A percentile compares a stretch with the other conserved stretches of the same genome.
Conservation (phyloP, 2,888 invertebrate species). For the Phlogophora meticulosa region DNA sequence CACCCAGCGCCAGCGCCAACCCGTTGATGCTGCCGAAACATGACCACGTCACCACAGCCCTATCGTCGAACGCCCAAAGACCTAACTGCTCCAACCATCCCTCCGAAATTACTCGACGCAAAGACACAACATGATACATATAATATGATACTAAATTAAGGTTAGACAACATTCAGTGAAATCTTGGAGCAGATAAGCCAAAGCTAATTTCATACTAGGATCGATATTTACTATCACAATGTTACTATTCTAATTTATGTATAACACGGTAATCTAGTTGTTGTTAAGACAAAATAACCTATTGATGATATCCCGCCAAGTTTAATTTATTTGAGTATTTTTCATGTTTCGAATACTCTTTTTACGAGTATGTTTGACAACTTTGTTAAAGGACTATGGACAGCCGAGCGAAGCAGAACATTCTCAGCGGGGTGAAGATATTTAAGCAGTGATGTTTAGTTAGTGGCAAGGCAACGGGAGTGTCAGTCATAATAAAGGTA, state of each 20-base stretch:
- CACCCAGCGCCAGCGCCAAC: conserved; percentile 90
- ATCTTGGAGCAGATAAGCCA: conserved; percentile 87
- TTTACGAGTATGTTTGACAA: conserved; percentile 65
- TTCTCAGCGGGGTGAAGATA: conserved; percentile 90
- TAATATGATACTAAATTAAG: conserved; percentile 62
- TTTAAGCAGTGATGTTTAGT: conserved; percentile 89
- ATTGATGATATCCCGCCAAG: conserved; percentile 82
- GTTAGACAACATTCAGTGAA: conserved; percentile 62
- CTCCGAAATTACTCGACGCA: conserved; percentile 55
- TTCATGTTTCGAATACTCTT: conserved; percentile 60
- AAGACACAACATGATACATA: conserved; percentile 54
- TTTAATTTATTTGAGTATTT: conserved; percentile 57
- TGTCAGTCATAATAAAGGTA: conserved; percentile 80
- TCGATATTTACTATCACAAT: conserved; percentile 71
- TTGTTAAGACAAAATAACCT: conserved; percentile 70
- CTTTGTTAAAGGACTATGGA: conserved; percentile 73
- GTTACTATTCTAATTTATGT: conserved; percentile 69
- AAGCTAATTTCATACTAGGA: conserved; percentile 76
- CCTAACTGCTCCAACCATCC: conserved; percentile 85
- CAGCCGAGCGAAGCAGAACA: conserved; percentile 90
- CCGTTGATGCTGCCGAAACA: conserved; percentile 91
- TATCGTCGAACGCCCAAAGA: conserved; percentile 76
- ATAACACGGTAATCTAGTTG: conserved; percentile 70
- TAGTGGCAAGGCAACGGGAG: conserved; percentile 90
- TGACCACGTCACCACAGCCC: conserved; percentile 90